Base-by-base conservation (phyloP, 2,888 invertebrate genomes). In the Thera obeliscata region DNA sequence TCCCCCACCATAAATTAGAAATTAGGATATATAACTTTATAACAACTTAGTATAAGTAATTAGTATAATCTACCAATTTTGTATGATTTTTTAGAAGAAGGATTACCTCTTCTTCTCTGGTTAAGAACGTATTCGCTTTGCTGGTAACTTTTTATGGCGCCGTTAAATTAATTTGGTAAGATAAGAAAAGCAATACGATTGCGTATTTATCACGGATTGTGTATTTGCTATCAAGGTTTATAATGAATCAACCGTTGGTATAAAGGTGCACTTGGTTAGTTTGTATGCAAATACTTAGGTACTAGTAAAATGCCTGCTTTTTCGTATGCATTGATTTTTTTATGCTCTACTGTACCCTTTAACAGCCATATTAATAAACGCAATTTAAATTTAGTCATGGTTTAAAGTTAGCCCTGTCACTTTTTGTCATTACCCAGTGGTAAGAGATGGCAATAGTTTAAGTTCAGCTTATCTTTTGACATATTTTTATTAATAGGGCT, bases 141-240 rank as follows among this genome's bases (percentile, higher is more conserved):
- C 33, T 6, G 33, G 3, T 41, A 38, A 41, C 5, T 56, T 38
- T 57, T 46, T 33, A 46, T 4, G 9, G 33, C 43, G 22, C 43
- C 41, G 43, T 56, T 12, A 41, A 56, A 43, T 43, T 22, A 41
- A 46, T 11, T 43, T 46, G 43, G 57, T 46, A 33, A 22, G 57
- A 57, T 57, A 46, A 57, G 57, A 57, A 57, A 57, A 9, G 33
- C 57, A 57, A 57, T 46, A 33, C 33, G 43, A 46, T 57, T 46
- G 9, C 57, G 8, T 56, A 56, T 41, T 43, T 43, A 41, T 41
- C 41, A 56, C 56, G 41, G n/a, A 56, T 41, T 56, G 41, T 9
- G 43, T 12, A 9, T 56, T 41, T 41, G 41, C 41, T 56, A 56
- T 22, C n/a, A 33, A 9, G 6, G 7, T 38, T 38, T 3, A 35